Conservation (phyloP, 2,113 vertebrate genomes). For the Arothron firmamentum region DNA sequence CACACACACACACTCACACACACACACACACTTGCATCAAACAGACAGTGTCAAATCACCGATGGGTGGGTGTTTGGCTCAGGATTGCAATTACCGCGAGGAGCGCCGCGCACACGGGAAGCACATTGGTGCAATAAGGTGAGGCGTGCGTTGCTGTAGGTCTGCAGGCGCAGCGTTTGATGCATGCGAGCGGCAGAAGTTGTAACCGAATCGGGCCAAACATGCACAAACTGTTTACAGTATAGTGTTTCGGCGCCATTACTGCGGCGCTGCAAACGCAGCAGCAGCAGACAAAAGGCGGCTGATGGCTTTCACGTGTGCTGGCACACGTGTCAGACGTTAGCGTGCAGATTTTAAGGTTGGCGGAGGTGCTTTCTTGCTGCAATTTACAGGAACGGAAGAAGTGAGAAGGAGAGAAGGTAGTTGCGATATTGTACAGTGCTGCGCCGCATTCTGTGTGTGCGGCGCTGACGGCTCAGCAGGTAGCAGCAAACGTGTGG, state of each 20-base stretch:
- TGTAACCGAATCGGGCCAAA: constrained; percentile 12
- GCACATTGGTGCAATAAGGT: constrained; percentile 45
- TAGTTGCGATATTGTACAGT: no score
- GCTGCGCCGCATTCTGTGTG: no score
- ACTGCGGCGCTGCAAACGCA: neutral
- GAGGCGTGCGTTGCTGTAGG: constrained; percentile 27
- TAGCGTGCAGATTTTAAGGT: constrained; percentile 18
- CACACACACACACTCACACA: constrained; percentile 35
- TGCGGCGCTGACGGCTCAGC: no score
- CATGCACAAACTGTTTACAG: constrained; percentile 26
- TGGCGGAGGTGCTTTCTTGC: neutral
- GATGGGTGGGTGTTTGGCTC: constrained; percentile 58
- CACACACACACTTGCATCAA: constrained; percentile 43
- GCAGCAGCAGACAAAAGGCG: neutral
- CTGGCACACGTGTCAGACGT: neutral
- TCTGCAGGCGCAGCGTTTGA: constrained; percentile 9
- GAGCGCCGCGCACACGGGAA: constrained; percentile 31
- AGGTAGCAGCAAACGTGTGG: neutral
- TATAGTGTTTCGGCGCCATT: constrained; percentile 8
- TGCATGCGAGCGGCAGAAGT: constrained; percentile 19
- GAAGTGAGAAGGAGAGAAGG: no score
- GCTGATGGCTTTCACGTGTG: constrained; percentile 7
- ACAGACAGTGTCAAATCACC: constrained; percentile 65
- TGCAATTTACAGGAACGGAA: neutral
- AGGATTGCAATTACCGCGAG: constrained; percentile 53